These are phyloP conservation scores for Trichomycterus rosablanca DNA, from an alignment of 2,113 vertebrate species.

Conservation along the genomic window DNA sequence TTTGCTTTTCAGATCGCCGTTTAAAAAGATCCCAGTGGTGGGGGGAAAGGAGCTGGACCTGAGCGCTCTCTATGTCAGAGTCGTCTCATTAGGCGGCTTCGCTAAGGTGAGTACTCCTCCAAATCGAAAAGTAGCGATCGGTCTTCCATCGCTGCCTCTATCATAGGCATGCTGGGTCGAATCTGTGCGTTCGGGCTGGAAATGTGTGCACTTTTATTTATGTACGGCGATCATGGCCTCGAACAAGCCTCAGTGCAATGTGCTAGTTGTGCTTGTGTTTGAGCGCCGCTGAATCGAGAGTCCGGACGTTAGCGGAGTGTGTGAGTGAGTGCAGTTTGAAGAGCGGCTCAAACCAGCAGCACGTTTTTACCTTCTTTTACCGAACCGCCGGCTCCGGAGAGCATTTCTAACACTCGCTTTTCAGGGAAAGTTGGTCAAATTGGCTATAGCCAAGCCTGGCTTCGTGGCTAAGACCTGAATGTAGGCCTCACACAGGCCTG, in stretches of 20 bases:
- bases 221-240: conserved; percentile 78
- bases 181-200: not conserved
- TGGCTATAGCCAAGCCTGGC: conserved; percentile 88
- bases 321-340: conserved; percentile 73
- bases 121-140: conserved; percentile 58
- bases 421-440: conserved; percentile 73
- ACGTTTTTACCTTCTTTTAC: conserved; percentile 79
- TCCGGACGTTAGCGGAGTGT: conserved; percentile 40
- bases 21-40: conserved; percentile 96
- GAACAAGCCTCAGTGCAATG: conserved; percentile 63
- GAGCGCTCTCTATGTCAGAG: conserved; percentile 94
- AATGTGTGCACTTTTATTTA: not conserved
- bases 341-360: conserved; percentile 95
- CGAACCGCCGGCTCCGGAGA: conserved; percentile 66
- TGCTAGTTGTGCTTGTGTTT: conserved; percentile 68
- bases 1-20: conserved; percentile 84
- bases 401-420: conserved; percentile 48
- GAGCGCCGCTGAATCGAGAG: conserved; percentile 58
- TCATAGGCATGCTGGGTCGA: conserved; percentile 20
- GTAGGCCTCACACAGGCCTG: conserved; percentile 94
- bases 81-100: conserved; percentile 98
- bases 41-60: conserved; percentile 98
- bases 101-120: conserved; percentile 89
- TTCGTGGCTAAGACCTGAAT: conserved; percentile 81
- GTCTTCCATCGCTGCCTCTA: conserved; percentile 64